A percentile compares a stretch with the other conserved stretches of the same genome.
Evolutionary conservation across 2,113 vertebrate genomes (phyloP).

Genomic region (Oryctolagus cuniculus): DNA sequence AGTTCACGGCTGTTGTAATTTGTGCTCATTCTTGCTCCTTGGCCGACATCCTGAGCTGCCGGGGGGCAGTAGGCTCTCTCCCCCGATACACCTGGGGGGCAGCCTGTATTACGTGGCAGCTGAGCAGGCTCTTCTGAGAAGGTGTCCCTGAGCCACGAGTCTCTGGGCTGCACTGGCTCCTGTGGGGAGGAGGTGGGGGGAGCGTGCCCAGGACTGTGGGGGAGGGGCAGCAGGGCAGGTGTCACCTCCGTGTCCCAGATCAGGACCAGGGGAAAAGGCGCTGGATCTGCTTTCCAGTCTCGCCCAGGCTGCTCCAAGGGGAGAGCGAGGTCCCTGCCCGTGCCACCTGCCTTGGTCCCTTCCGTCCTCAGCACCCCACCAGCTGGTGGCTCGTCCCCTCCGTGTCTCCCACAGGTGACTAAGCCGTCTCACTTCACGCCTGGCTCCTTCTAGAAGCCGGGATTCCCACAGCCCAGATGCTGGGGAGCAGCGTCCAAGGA

Average conservation of each 20-base stretch:
- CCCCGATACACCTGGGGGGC: not conserved
- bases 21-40: not conserved
- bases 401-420: too few species aligned
- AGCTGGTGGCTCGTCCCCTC: rapidly evolving
- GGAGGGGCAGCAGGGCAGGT: not conserved
- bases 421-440: not conserved
- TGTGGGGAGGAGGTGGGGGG: not conserved
- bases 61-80: not conserved
- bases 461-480: not conserved
- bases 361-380: not conserved
- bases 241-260: not conserved
- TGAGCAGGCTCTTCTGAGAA: not conserved
- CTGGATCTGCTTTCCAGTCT: not conserved
- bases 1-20: not conserved
- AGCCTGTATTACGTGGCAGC: not conserved
- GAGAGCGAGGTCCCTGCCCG: not conserved
- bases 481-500: too few species aligned
- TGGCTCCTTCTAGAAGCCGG: not conserved
- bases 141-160: too few species aligned
- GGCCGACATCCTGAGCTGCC: not conserved
- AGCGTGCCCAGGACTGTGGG: not conserved
- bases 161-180: not conserved
- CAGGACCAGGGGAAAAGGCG: not conserved
- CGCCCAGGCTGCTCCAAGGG: not conserved
- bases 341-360: not conserved